phyloP scores from a whole-genome alignment of 2,888 invertebrate species.

The Electrophaes corylata region DNA sequence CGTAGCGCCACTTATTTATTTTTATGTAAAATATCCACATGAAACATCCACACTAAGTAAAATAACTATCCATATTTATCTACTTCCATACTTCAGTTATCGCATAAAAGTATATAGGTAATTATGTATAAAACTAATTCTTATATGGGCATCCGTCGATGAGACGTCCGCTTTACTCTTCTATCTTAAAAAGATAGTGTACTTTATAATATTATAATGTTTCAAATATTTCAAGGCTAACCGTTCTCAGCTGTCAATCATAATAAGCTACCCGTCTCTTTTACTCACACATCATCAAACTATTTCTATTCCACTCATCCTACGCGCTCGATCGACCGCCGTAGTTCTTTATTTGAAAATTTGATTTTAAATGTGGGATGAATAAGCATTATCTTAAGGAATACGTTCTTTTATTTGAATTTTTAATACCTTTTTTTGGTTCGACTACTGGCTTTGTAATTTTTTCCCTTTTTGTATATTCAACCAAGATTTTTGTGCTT shows the following conservation, averaged over 20 bases:
- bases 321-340: slow-evolving; percentile 74
- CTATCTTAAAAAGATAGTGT: slow-evolving; percentile 77
- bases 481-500: slow-evolving; percentile 59
- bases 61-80: too few relatives aligned
- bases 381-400: slow-evolving; percentile 83
- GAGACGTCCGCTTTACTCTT: slow-evolving; percentile 70
- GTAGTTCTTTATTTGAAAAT: slow-evolving; percentile 82
- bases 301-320: slow-evolving; percentile 62
- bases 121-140: too few relatives aligned
- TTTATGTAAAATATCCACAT: too few relatives aligned
- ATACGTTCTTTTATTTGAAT: slow-evolving; percentile 81
- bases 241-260: slow-evolving; percentile 85
- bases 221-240: slow-evolving; percentile 85
- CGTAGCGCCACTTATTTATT: too few relatives aligned
- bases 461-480: slow-evolving; percentile 67
- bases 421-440: slow-evolving; percentile 79
- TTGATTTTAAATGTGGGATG: slow-evolving; percentile 84
- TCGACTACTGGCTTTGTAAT: slow-evolving; percentile 73
- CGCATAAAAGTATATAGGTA: too few relatives aligned
- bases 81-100: too few relatives aligned
- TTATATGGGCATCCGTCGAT: background rate
- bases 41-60: too few relatives aligned
- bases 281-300: slow-evolving; percentile 61
- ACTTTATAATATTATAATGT: slow-evolving; percentile 85
- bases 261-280: slow-evolving; percentile 80